Percentiles rank a stretch among this genome's conserved stretches.
Evolutionary conservation across 2,797 vertebrate species (phyloP).

Genomic region (Hemitrygon akajei): DNA sequence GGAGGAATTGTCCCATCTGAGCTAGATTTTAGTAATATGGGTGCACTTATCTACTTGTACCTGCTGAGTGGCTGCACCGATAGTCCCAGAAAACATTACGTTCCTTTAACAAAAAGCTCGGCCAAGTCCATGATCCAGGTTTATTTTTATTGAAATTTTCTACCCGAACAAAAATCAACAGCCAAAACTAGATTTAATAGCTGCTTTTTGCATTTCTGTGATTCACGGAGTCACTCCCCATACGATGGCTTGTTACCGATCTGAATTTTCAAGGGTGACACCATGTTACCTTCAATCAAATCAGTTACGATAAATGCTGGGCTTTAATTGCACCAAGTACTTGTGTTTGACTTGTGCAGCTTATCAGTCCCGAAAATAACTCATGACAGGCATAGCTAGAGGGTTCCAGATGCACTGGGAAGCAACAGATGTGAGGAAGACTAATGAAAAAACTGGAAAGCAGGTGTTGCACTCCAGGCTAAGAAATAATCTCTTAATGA

Average conservation of each 20-base stretch:
- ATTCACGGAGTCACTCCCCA: not conserved
- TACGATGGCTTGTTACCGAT: not conserved
- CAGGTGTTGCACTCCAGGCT: constrained; percentile 30
- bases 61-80: not conserved
- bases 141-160: not conserved
- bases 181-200: not conserved
- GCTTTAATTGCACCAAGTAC: constrained; percentile 27
- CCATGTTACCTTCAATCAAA: not conserved
- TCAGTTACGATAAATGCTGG: not conserved
- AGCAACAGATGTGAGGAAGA: constrained; percentile 14
- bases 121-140: not conserved
- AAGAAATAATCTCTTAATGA: constrained; percentile 21
- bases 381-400: not conserved
- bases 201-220: not conserved
- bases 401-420: constrained; percentile 8
- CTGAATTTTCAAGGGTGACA: not conserved
- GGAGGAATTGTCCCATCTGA: not conserved
- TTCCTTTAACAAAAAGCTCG: not conserved
- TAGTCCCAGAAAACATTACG: not conserved
- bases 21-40: not conserved
- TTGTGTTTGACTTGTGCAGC: not conserved
- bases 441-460: constrained; percentile 21
- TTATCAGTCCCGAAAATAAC: not conserved
- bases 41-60: not conserved
- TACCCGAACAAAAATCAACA: not conserved